Evolutionary conservation across 2,888 invertebrate genomes (phyloP).

Genomic region (Epinotia bilunana): DNA sequence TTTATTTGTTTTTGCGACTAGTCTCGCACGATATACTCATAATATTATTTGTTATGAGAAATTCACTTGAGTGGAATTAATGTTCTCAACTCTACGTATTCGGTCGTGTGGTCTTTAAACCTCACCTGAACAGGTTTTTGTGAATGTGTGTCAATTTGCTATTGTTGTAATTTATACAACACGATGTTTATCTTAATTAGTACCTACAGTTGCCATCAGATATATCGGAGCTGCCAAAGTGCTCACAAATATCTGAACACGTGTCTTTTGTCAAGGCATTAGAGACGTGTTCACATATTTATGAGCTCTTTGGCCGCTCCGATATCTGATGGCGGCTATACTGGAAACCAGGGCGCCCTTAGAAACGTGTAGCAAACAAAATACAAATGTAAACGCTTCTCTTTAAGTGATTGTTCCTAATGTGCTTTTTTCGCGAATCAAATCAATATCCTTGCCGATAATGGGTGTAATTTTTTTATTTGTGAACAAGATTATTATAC

Average conservation of each 20-base stretch:
- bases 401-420: slow-evolving; percentile 33
- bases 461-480: slow-evolving; percentile 1
- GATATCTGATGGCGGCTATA: no score
- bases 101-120: slow-evolving; percentile 28
- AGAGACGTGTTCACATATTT: no score
- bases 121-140: slow-evolving; percentile 6
- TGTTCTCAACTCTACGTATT: slow-evolving; percentile 45
- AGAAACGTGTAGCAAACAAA: slow-evolving; percentile 23
- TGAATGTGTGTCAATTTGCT: slow-evolving; percentile 23
- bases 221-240: no score
- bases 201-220: no score
- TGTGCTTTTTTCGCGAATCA: slow-evolving; percentile 24
- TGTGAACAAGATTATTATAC: neutral
- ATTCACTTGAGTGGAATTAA: slow-evolving; percentile 57
- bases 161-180: slow-evolving; percentile 26
- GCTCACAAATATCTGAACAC: no score
- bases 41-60: slow-evolving; percentile 62
- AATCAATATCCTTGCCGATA: slow-evolving; percentile 11
- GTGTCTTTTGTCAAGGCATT: no score
- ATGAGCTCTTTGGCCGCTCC: no score
- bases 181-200: slow-evolving; percentile 35
- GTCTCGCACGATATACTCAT: slow-evolving; percentile 58
- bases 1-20: slow-evolving; percentile 58
- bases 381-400: slow-evolving; percentile 27
- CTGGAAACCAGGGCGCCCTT: slow-evolving; percentile 27